phyloP scores from a whole-genome alignment of 2,797 vertebrate genomes.

The Pipistrellus pygmaeus region DNA sequence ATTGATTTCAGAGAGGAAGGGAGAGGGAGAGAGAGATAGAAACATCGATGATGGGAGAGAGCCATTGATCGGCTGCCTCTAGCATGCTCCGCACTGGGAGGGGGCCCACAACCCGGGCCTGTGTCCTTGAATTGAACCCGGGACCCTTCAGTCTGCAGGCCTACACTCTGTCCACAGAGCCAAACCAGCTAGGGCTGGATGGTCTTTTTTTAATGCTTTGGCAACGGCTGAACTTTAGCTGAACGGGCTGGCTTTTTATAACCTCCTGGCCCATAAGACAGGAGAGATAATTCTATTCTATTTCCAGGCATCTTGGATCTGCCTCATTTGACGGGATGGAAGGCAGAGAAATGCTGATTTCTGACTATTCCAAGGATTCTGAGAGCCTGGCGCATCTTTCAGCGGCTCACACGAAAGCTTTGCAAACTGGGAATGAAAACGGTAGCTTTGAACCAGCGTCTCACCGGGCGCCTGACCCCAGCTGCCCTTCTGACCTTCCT shows the following conservation, averaged over 20 bases:
- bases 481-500: not conserved
- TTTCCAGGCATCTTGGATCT: not conserved
- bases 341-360: conserved; percentile 49
- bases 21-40: too few relatives aligned
- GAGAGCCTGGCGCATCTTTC: not conserved
- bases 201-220: not conserved
- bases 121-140: too few relatives aligned
- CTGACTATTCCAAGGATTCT: not conserved
- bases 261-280: not conserved
- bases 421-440: not conserved
- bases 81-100: too few relatives aligned
- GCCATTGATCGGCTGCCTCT: too few relatives aligned
- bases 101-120: too few relatives aligned
- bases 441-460: not conserved
- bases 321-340: not conserved
- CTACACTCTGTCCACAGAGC: too few relatives aligned
- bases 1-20: too few relatives aligned
- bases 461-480: not conserved
- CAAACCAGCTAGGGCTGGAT: too few relatives aligned
- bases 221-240: not conserved
- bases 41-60: too few relatives aligned
- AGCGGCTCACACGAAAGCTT: not conserved
- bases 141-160: too few relatives aligned
- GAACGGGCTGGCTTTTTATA: conserved; percentile 20
- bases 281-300: not conserved